Conservation (phyloP, 2,888 invertebrate species). For the Apotomis turbidana region DNA sequence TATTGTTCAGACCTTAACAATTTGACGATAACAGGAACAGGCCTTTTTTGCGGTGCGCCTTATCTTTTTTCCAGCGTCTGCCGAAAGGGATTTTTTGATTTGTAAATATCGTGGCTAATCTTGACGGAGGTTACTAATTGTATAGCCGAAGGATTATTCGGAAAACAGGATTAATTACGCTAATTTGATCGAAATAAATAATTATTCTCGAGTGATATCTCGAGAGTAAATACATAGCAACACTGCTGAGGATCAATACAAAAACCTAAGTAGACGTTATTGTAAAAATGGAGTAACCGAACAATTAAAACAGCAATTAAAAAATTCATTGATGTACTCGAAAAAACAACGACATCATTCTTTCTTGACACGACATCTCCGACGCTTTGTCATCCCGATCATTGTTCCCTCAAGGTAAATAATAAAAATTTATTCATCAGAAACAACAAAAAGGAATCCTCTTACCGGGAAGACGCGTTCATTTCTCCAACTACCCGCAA, state of each 20-base stretch:
- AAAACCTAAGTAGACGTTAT: neutral
- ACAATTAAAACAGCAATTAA: constrained; percentile 30
- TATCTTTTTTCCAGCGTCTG: constrained; percentile 33
- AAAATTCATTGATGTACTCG: constrained; percentile 30
- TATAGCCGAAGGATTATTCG: constrained; percentile 10
- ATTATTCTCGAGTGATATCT: neutral
- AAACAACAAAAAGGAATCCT: constrained; percentile 67
- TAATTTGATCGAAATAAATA: neutral
- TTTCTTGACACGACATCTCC: constrained; percentile 41
- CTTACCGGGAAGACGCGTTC: constrained; percentile 66
- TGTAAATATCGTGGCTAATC: constrained; percentile 32
- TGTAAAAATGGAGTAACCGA: neutral
- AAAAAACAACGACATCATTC: constrained; percentile 31
- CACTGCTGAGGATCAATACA: neutral
- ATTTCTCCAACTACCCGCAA: constrained; percentile 63
- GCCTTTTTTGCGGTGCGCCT: constrained; percentile 29
- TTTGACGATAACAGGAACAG: constrained; percentile 45
- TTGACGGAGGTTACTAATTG: constrained; percentile 34
- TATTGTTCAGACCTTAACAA: constrained; percentile 68
- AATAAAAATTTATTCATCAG: constrained; percentile 69
- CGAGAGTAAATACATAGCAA: neutral
- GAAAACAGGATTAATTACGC: neutral
- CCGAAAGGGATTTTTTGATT: constrained; percentile 39
- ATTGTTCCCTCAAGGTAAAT: constrained; percentile 57
- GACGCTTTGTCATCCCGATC: constrained; percentile 50